Base-by-base conservation (phyloP, 2,797 vertebrate species). In the Gymnocypris eckloni region DNA sequence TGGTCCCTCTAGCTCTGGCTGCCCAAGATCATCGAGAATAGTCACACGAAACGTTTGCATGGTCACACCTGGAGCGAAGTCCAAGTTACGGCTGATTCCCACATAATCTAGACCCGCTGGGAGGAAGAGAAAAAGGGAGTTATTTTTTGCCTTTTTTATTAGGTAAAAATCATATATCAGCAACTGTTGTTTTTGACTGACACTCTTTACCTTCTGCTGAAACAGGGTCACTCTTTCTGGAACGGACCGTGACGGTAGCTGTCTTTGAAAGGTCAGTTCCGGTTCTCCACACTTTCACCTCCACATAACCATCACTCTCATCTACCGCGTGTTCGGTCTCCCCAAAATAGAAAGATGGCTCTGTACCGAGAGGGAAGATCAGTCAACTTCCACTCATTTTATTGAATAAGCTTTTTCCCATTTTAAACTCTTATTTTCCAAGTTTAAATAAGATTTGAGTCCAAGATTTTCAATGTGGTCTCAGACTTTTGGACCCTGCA, bases 201-300 rank as follows among this genome's bases (percentile, higher is more conserved):
- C 69, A 52, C 64, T 39, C 50, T 87, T 93, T 91, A 97, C 96
- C 96, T 94, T 97, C 96, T 87, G 96, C 96, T 82, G 96, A 96
- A 54, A 95, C 84, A 0, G 95, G 95, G n/a, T 97, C 95, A 2
- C 92, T 96, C 92, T 95, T 97, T 87, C 95, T 94, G 90, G 97
- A 97, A 71, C 80, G 90, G 64, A 97, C 94, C 0, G 93, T 97
- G 79, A 97, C 92, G 0, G 96, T 96, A 15, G 96, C 95, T 0
- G 92, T 93, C 92, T 96, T 96, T 45, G 97, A 97, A 86, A 98
- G 92, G 88, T 97, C 97, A 0, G 96, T 95, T 12, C 97, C 97
- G 2, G 95, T 97, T 90, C 96, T 96, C 96, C 95, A 96, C 67
- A 98, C 94, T 79, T 86, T 91, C 78, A 97, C 96, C 85, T 97